Conservation (phyloP, 30 jellyfish, hydroid and myxozoan genomes). For the Pelagia noctiluca region DNA sequence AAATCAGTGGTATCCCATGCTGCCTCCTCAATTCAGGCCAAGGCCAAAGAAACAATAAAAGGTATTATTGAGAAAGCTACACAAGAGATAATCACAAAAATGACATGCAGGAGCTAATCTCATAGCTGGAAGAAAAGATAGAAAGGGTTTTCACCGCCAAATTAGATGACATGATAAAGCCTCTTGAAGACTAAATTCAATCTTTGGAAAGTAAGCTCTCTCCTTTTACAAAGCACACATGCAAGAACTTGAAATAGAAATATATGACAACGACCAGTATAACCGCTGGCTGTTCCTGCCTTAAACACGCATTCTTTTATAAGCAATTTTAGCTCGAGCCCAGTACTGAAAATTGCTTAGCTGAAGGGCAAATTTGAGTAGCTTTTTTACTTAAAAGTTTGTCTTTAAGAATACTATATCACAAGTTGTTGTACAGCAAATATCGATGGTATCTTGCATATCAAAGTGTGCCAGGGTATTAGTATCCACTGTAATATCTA, state of each 20-base stretch:
- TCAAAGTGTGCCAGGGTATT: no score
- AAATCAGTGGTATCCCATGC: no score
- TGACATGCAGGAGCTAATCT: not conserved
- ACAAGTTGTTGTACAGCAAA: no score
- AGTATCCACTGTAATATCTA: no score
- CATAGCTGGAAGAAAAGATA: not conserved
- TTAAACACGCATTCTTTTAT: slow-evolving; percentile 27
- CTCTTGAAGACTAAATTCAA: slow-evolving; percentile 31
- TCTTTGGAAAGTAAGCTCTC: slow-evolving; percentile 41
- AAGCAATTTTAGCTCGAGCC: no score
- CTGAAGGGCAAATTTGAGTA: no score
- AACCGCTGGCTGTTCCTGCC: slow-evolving; percentile 46
- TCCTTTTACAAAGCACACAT: slow-evolving; percentile 48
- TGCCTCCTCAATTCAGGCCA: not conserved
- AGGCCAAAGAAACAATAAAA: not conserved
- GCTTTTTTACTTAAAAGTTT: no score
- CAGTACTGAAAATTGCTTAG: no score
- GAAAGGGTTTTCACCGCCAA: not conserved
- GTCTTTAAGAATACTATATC: no score
- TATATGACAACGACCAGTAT: slow-evolving; percentile 51
- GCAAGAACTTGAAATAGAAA: slow-evolving; percentile 36
- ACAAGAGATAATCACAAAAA: not conserved
- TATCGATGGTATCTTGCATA: no score
- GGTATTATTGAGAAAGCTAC: not conserved
- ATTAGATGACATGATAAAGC: not conserved